Percentiles rank a stretch among this genome's conserved stretches.
Evolutionary conservation across 2,113 vertebrate genomes (phyloP).

Genomic region (Siphamia tubifer): DNA sequence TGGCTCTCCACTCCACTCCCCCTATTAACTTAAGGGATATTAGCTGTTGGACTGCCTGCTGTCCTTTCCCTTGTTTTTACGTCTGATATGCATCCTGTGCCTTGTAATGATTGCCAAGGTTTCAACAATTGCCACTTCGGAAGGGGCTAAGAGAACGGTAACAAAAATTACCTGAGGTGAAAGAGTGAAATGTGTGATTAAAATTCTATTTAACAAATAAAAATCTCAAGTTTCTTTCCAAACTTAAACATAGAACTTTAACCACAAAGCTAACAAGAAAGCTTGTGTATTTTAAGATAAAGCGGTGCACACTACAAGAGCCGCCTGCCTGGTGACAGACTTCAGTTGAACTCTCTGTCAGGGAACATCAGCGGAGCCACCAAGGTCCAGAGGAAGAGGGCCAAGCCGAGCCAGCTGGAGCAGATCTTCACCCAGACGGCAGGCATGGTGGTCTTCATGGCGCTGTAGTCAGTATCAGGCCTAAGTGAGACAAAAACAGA

Average conservation of each 20-base stretch:
- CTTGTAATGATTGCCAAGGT: too few relatives aligned
- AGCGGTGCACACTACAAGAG: constrained; percentile 4
- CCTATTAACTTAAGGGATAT: too few relatives aligned
- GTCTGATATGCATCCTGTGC: too few relatives aligned
- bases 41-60: too few relatives aligned
- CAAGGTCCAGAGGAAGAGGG: constrained; percentile 90
- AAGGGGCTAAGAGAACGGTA: too few relatives aligned
- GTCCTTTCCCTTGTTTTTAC: too few relatives aligned
- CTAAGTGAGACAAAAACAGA: constrained; percentile 64
- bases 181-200: constrained; percentile 8
- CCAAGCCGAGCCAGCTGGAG: constrained; percentile 89
- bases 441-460: constrained; percentile 84
- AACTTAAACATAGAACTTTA: neutral
- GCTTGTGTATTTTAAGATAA: neutral
- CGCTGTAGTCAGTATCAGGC: constrained; percentile 58
- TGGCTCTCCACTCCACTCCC: too few relatives aligned
- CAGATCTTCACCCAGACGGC: constrained; percentile 94
- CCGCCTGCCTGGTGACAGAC: neutral
- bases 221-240: neutral
- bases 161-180: neutral
- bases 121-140: too few relatives aligned
- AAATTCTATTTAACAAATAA: constrained; percentile 6
- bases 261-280: neutral
- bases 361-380: constrained; percentile 86
- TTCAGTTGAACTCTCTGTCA: constrained; percentile 87